Evolutionary conservation across 35 echinoderm and acorn worm genomes (phyloP), one percentile per base, ranked within the genome.

Genomic region (Stichopus chloronotus): DNA sequence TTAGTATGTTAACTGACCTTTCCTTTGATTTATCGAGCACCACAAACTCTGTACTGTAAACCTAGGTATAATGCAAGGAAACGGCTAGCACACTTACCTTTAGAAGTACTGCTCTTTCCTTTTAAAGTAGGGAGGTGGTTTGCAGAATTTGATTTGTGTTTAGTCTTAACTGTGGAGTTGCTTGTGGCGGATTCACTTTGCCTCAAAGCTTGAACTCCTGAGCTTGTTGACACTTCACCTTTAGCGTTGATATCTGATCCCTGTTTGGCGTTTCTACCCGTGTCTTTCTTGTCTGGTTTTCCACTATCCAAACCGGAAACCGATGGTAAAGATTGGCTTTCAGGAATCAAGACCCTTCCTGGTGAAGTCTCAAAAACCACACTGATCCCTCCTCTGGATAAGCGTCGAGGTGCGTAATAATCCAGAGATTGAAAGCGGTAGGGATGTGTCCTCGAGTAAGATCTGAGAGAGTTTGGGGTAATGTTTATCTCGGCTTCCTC

Each of bases 371-470:
- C 90, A 52, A 78, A 91, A 12, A 91, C 90, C 24, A 91, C 90
- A 20, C 90, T 79, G 16, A 91, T 59, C 20, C 90, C 90, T 79
- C 71, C 69, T 19, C 52, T 59, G 54, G 90, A 91, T 11, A 91
- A 76, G 14, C 93, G 91, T 10, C 91, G 87, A 52, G 95, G 93
- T 8, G 92, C 93, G 93, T 96, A 94, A 74, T 96, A 96, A 83
- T 98, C 93, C 63, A 97, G 81, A 19, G 96, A 95, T 72, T 94
- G 95, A 84, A 92, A 95, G 53, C 91, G 78, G 91, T 94, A 98
- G 5, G 96, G 95, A 58, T 98, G 94, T 54, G 95, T 76, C 54
- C 96, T 84, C 10, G 96, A 94, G 81, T 96, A 95, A 7, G 95
- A 95, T 59, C 96, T 92, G 77, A 98, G 72, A 59, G 94, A 98